Base-by-base conservation (phyloP, 2,797 vertebrate species). In the Toxotes lorentzi region DNA sequence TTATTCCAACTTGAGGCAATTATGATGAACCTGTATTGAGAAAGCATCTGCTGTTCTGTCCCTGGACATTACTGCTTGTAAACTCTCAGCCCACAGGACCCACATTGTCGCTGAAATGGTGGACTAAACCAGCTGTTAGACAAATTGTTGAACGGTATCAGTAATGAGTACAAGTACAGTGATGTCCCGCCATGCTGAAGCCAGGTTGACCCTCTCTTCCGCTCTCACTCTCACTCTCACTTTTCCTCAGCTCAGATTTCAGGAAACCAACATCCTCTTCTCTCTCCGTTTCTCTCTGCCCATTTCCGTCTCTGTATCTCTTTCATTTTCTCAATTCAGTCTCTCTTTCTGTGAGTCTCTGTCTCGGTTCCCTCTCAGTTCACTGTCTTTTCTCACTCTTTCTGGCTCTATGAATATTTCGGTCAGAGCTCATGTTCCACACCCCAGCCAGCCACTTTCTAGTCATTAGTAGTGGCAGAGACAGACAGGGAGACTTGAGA, bases 201-300 rank as follows among this genome's bases (percentile, higher is more conserved):
- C 66, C 38, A 41, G 73, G 61, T 67, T 70, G 79, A 59, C 47
- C 32, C 59, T 77, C 51, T 47, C 63, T 81, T 48, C 70, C 45
- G 59, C 57, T 76, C 56, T 24, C n/a, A 17, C 60, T 60, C 53
- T 62, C 50, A 45, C 75, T 78, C 70, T 79, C 67, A 66, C 38
- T 82, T 86, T 84, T 82, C 75, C 84, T 82, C 77, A 84, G 73
- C 68, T 90, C 83, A 61, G 57, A 79, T 92, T 88, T 89, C 83
- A 82, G 85, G 83, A 89, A 88, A 54, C 69, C 30, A 8, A 62
- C 82, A 69, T 84, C 78, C 65, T 85, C 79, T 56, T 45, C 38
- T 71, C 35, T 43, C 17, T 14, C 35, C 23, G 7, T 45, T 16
- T 51, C 58, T 65, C 3, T 63, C 16, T 62, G 5, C 21, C 56